Evolutionary conservation across 2,888 invertebrate genomes (phyloP), one percentile per base, ranked within the genome.

Genomic region (Troides helena): DNA sequence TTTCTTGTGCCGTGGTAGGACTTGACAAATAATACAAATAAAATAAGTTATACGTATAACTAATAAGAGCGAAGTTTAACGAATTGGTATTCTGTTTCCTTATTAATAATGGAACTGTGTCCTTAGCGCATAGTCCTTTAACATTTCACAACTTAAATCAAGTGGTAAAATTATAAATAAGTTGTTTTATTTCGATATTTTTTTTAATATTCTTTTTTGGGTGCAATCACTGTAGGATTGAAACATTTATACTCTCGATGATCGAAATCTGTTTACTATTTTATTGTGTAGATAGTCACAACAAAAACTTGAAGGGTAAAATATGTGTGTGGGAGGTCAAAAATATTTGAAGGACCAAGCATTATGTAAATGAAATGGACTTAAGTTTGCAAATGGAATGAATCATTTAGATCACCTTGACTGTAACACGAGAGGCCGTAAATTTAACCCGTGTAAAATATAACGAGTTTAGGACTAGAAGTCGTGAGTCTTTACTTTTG

Each of bases 331-430:
- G 50, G 30, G 30, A 50, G 14, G 14, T 50, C 12, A 17, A 50
- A 50, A 50, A 50, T 18, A 18, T 50, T 18, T 17, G 50, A 18
- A 18, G 17, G 17, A 50, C 5, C 50, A 17, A 50, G 5, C 17
- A 14, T 50, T 50, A 50, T 50, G 12, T 50, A 50, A 50, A 50
- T 50, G 14, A 50, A 5, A 5, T 17, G 4, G 14, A 17, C 17
- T 10, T 39, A 43, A 21, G 43, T 43, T 46, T 62, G 21, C n/a
- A 62, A 62, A 62, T 23, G 43, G 21, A n/a, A 43, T 18, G 43
- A 43, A 21, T 62, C 43, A 62, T 46, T 60, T 36, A 30, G 59
- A 59, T 17, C 59, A 21, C 59, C 25, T 59, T 17, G 25, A 59
- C 12, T 59, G 36, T 60, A 10, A 30, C 59, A 50, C 50, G 50